Conservation (phyloP, 2,797 vertebrate genomes). For the Galagoides demidoff region DNA sequence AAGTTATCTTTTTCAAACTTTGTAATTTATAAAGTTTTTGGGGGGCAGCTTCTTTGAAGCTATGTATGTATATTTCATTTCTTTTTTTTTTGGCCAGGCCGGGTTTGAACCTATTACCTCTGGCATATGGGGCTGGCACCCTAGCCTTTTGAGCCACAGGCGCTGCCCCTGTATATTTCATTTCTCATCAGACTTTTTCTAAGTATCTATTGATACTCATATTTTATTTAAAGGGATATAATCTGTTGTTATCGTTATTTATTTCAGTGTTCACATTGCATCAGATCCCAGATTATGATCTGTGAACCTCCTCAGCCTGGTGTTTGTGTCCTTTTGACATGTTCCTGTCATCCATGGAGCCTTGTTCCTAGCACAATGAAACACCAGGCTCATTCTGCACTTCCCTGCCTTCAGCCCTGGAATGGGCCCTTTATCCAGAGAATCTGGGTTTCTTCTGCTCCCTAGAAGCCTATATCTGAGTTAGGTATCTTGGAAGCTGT, state of each 20-base stretch:
- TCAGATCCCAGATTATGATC: background rate
- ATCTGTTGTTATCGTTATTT: background rate
- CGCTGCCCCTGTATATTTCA: background rate
- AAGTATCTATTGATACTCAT: background rate
- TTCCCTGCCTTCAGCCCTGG: background rate
- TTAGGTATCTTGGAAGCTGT: background rate
- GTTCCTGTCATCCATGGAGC: background rate
- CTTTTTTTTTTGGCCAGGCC: too few relatives aligned
- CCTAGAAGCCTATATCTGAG: background rate
- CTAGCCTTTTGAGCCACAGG: too few relatives aligned
- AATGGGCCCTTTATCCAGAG: background rate
- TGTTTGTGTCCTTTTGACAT: background rate
- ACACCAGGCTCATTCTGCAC: background rate
- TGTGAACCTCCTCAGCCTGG: background rate
- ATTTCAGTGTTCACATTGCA: background rate
- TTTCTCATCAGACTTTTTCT: background rate
- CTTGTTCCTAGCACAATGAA: background rate
- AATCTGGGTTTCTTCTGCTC: background rate
- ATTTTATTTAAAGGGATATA: background rate
- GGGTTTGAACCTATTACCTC: too few relatives aligned
- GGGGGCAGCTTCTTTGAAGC: background rate
- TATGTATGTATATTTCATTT: background rate
- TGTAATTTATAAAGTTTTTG: background rate
- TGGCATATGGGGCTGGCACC: too few relatives aligned
- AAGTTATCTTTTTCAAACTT: background rate